These are phyloP conservation scores for Hymenopus coronatus DNA, from an alignment of 2,888 invertebrate species.

Conservation along the genomic window DNA sequence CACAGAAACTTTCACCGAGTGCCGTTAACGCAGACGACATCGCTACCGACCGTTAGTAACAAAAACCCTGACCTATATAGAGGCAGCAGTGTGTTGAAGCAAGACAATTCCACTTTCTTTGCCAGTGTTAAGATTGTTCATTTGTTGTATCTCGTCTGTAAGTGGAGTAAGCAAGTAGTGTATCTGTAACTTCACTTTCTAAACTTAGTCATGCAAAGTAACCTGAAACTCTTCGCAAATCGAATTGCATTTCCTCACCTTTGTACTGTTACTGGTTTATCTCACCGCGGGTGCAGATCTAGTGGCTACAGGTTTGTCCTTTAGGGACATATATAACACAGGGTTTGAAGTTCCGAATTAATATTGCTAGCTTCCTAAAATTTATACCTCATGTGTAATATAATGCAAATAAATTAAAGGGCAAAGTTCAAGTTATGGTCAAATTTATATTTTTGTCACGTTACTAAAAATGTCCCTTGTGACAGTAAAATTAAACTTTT, in stretches of 20 bases:
- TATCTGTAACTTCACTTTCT: not conserved
- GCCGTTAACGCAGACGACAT: not conserved
- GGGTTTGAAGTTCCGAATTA: too few species aligned
- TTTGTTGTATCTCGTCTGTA: not conserved
- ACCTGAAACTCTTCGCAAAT: not conserved
- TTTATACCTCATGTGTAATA: too few species aligned
- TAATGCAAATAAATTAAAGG: too few species aligned
- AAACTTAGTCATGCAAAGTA: not conserved
- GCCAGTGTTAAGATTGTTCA: not conserved
- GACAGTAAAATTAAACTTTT: too few species aligned
- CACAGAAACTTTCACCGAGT: not conserved
- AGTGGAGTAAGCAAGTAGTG: not conserved
- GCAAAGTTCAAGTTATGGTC: too few species aligned
- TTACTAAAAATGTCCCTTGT: too few species aligned
- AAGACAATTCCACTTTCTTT: not conserved
- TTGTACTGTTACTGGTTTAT: too few species aligned
- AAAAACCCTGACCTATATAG: not conserved
- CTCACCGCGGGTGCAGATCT: too few species aligned
- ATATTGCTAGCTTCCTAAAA: too few species aligned
- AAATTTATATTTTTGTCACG: too few species aligned
- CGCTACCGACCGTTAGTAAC: not conserved
- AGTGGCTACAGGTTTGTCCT: too few species aligned
- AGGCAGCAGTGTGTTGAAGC: not conserved
- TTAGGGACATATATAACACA: too few species aligned
- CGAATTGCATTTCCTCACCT: not conserved